These are phyloP conservation scores for Euura lappo DNA, from an alignment of 1,140 invertebrate species.

Conservation along the genomic window DNA sequence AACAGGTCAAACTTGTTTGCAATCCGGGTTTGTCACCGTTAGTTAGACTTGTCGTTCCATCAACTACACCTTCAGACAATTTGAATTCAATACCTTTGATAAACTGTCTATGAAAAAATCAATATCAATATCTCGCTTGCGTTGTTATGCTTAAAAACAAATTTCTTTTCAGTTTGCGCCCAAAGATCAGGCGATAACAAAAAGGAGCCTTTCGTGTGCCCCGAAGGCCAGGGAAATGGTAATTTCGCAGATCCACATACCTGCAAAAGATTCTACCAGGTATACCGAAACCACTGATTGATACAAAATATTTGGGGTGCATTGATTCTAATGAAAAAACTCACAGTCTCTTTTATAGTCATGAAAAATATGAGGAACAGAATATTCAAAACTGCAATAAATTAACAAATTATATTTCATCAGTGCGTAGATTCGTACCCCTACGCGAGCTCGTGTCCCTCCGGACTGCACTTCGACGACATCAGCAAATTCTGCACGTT, in stretches of 20 bases:
- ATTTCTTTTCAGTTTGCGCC: constrained; percentile 38
- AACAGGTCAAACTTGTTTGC: neutral
- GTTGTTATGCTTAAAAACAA: no score
- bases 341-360: neutral
- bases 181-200: constrained; percentile 62
- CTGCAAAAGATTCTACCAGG: constrained; percentile 88
- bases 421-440: constrained; percentile 89
- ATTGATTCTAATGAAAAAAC: constrained; percentile 8
- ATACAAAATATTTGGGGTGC: neutral
- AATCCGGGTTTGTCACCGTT: neutral
- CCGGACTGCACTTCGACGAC: constrained; percentile 89
- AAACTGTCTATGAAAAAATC: no score
- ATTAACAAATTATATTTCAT: constrained; percentile 19
- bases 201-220: constrained; percentile 74
- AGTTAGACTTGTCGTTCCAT: no score
- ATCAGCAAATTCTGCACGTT: constrained; percentile 90
- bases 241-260: constrained; percentile 90
- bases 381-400: constrained; percentile 21
- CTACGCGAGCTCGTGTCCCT: constrained; percentile 86
- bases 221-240: constrained; percentile 79
- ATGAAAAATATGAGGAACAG: neutral
- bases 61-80: no score
- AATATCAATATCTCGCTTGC: no score
- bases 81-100: no score
- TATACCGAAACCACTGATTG: constrained; percentile 42